Conservation (phyloP, 1,140 invertebrate species). For the Dolichoris vasculosae region DNA sequence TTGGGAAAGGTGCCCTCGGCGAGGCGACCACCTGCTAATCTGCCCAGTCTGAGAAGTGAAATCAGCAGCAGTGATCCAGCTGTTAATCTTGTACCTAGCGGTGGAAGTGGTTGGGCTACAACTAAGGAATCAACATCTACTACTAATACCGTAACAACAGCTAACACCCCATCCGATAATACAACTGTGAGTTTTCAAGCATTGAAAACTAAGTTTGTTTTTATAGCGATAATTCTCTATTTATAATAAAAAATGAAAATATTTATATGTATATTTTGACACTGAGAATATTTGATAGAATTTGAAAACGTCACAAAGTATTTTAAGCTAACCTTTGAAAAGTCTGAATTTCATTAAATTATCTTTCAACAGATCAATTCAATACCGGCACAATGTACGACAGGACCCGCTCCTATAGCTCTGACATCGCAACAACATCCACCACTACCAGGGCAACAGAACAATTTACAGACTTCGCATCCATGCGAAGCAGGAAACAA, state of each 20-base stretch:
- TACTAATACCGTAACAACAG: constrained; percentile 67
- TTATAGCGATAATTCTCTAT: background rate
- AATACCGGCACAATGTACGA: constrained; percentile 69
- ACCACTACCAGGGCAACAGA: constrained; percentile 69
- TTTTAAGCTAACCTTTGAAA: too few species aligned
- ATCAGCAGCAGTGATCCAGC: constrained; percentile 84
- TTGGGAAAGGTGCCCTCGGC: constrained; percentile 97
- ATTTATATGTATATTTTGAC: too few species aligned
- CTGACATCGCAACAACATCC: constrained; percentile 67
- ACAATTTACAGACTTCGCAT: constrained; percentile 64
- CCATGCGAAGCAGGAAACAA: constrained; percentile 72
- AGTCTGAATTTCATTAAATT: background rate
- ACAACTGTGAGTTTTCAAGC: constrained; percentile 61
- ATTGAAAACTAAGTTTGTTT: constrained; percentile 25
- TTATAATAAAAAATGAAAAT: too few species aligned
- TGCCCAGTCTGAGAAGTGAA: constrained; percentile 98
- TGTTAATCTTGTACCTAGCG: constrained; percentile 82
- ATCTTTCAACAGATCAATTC: constrained; percentile 66
- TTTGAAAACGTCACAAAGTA: too few species aligned
- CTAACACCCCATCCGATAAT: constrained; percentile 67
- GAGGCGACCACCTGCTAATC: constrained; percentile 95
- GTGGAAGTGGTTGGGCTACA: constrained; percentile 83
- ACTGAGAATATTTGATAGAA: too few species aligned
- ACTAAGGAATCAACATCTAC: constrained; percentile 71
- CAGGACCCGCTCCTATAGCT: constrained; percentile 65